phyloP scores from a whole-genome alignment of 2,797 vertebrate genomes.

The Poliocrania exsul region DNA sequence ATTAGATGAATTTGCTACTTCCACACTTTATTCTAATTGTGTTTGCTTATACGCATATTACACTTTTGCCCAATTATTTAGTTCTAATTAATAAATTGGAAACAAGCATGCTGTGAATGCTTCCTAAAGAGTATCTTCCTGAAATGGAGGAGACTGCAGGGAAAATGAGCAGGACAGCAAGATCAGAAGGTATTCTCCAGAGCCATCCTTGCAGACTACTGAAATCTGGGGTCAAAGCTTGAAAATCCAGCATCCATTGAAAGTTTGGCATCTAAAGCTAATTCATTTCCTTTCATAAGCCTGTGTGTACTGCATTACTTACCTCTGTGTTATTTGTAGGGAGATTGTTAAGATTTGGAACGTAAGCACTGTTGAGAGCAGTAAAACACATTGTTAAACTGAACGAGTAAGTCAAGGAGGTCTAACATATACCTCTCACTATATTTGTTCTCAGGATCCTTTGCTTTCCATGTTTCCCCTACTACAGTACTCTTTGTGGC shows the following conservation, averaged over 20 bases:
- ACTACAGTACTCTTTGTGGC: neutral
- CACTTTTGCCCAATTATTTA: slow-evolving; percentile 28
- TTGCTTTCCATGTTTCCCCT: neutral
- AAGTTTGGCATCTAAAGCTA: neutral
- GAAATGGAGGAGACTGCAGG: neutral
- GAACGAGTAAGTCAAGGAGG: neutral
- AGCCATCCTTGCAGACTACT: neutral
- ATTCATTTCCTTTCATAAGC: neutral
- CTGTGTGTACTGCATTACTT: neutral
- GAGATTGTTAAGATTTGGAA: neutral
- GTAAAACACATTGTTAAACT: neutral
- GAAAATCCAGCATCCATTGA: neutral
- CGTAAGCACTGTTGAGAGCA: neutral
- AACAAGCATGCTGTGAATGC: neutral
- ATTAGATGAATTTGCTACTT: slow-evolving; percentile 48
- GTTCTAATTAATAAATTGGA: slow-evolving; percentile 52
- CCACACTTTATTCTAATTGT: slow-evolving; percentile 49
- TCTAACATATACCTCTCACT: neutral
- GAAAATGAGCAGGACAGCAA: fast-evolving
- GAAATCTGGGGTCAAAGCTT: neutral
- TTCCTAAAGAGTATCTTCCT: neutral
- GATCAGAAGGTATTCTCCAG: neutral
- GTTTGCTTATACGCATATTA: slow-evolving; percentile 25
- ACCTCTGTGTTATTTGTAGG: neutral
- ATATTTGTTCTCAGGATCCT: neutral